Evolutionary conservation across 2,888 invertebrate genomes (phyloP), one percentile per base, ranked within the genome.

Genomic region (Hedychridium roseum): DNA sequence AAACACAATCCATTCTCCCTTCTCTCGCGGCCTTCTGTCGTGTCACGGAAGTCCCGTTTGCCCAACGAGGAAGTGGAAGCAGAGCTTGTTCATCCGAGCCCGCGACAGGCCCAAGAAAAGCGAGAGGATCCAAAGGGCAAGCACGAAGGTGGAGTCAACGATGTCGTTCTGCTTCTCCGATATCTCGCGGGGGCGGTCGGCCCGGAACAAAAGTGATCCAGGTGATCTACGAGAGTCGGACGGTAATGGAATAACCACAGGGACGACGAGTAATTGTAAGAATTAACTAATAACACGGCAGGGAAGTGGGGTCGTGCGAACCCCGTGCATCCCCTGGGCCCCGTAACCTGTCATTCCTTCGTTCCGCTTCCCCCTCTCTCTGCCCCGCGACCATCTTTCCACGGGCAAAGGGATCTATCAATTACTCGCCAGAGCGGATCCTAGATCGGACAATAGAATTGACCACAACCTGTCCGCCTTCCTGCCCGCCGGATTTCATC

Each of bases 161-260:
- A 17, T 31, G 28, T 15, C 23, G 34, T 2, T 17, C 55, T 43
- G 5, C 36, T 37, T 20, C 30, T 27, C 16, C 9, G 23, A 23
- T 5, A 23, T 23, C 9, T 23, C 37, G 11, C 18, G 30, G n/a
- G 20, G 23, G 34, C 18, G 43, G 17, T 23, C 9, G 28, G 20
- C 27, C 5, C 11, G 21, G 17, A 21, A 49, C 52, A 43, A 55
- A 42, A 40, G 37, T 23, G 45, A 54, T 51, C 51, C 59, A 55
- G 61, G 57, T 65, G 69, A 68, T 69, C 66, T 66, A 65, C 60
- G 60, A 58, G 63, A 65, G 57, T 48, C 60, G 59, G 50, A 66
- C 65, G 66, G 72, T 78, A 78, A 78, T 78, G 70, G 76, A 78
- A 78, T 78, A 78, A 78, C 75, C 70, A 77, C 69, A 76, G 75